phyloP scores from a whole-genome alignment of 1,140 invertebrate species.

The Cydia amplana region DNA sequence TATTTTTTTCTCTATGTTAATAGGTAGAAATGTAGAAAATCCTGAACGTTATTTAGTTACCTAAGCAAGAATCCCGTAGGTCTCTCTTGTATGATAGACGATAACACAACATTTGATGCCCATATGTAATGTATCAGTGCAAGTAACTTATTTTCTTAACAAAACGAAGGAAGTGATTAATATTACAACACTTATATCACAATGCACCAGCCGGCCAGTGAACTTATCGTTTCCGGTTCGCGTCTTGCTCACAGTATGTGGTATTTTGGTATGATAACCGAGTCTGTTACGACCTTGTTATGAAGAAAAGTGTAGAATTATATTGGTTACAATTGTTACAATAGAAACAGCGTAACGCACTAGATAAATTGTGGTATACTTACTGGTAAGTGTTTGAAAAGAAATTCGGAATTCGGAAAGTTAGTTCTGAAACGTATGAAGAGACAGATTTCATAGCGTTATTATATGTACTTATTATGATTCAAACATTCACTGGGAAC shows the following conservation, averaged over 20 bases:
- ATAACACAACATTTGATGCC: not conserved
- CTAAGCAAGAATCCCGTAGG: no score
- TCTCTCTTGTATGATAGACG: not conserved
- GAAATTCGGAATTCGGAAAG: no score
- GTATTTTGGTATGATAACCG: not conserved
- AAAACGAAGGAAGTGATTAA: conserved; percentile 29
- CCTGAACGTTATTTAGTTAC: no score
- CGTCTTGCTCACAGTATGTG: not conserved
- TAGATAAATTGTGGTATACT: no score
- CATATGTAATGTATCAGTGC: not conserved
- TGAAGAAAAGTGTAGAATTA: not conserved
- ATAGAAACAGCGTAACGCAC: no score
- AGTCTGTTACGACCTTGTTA: not conserved
- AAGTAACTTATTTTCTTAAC: conserved; percentile 23
- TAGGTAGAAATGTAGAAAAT: no score
- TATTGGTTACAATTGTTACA: not conserved
- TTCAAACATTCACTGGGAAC: no score
- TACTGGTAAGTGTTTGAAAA: no score
- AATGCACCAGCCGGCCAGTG: conserved; percentile 16
- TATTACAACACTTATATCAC: conserved; percentile 27
- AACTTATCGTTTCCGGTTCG: conserved; percentile 14
- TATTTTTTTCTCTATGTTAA: no score
- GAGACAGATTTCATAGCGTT: no score
- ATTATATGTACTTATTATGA: no score
- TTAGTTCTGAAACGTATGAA: no score